Base-by-base conservation (phyloP, 2,797 vertebrate genomes). In the Anguilla anguilla region DNA sequence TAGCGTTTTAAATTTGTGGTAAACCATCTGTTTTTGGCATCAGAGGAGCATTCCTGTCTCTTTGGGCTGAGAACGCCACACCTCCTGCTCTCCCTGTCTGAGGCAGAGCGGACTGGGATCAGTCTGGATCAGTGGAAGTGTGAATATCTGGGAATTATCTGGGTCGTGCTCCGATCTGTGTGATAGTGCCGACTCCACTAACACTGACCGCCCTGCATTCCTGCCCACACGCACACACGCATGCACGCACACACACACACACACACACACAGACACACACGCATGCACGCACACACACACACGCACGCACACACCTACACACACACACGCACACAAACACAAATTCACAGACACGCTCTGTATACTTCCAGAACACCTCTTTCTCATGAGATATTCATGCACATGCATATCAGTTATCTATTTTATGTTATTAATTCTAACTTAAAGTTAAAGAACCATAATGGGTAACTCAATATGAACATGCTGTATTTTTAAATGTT, bases 151-250 rank as follows among this genome's bases (percentile, higher is more conserved):
- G 25, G 64, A 53, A 57, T 35, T 84, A 84, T 84, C n/a, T 84
- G 64, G 69, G 72, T 81, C 79, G n/a, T 59, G 53, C 13, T 59
- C 69, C 46, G 46, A 84, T 84, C 46, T 35, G 69, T 28, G 49
- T 6, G 72, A 88, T 85, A 88, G n/a, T 39, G 35, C 55, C 22
- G 87, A 72, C 87, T 69, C 82, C 82, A 57, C 31, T n/a, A 22
- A n/a, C 43, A 51, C 13, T 55, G 82, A n/a, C 55, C 55, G 11
- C 53, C 43, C 19, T 77, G 22, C 87, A 85, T 88, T 84, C 83
- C 83, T 85, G 17, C 28, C 83, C 46, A 10, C 83, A 83, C 51
- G 79, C 84, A 61, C 53, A 61, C n/a, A 57, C 53, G 39, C 28
- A n/a, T 46, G 51, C n/a, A 35, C n/a, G 84, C 55, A 61, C 83